These are phyloP conservation scores for Lagopus muta DNA, from an alignment of 2,113 vertebrate species.

Conservation along the genomic window DNA sequence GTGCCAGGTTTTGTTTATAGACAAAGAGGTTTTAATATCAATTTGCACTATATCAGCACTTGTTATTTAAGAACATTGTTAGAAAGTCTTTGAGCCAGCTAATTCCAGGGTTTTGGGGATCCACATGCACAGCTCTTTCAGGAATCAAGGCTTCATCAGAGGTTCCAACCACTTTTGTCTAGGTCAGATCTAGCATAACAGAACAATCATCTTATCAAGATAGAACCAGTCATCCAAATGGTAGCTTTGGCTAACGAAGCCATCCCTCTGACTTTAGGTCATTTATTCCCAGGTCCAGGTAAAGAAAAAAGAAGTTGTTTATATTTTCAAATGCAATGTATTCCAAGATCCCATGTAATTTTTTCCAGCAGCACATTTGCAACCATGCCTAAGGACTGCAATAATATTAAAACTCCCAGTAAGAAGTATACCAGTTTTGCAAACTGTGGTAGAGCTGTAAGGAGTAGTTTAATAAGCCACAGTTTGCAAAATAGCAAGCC, in stretches of 20 bases:
- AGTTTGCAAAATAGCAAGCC: too few species aligned
- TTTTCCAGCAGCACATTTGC: neutral
- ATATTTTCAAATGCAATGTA: neutral
- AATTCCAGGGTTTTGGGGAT: neutral
- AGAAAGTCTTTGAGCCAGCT: neutral
- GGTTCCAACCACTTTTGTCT: neutral
- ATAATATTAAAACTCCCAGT: neutral
- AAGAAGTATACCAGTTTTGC: neutral
- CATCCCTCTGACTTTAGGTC: neutral
- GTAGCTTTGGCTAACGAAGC: neutral
- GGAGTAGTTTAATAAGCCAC: neutral
- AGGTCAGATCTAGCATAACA: neutral
- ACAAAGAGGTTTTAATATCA: neutral
- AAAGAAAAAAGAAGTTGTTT: neutral
- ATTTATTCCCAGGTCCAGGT: neutral
- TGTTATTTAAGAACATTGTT: neutral
- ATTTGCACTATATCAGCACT: neutral
- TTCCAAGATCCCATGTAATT: neutral
- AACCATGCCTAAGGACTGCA: neutral
- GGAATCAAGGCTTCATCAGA: neutral
- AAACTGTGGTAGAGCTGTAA: neutral
- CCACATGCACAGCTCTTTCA: neutral
- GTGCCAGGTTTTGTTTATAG: neutral
- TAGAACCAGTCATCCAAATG: neutral
- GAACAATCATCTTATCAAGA: neutral